Percentiles rank a stretch among this genome's conserved stretches.
phyloP scores from a whole-genome alignment of 2,888 invertebrate genomes.

The Hoplodrina blanda region DNA sequence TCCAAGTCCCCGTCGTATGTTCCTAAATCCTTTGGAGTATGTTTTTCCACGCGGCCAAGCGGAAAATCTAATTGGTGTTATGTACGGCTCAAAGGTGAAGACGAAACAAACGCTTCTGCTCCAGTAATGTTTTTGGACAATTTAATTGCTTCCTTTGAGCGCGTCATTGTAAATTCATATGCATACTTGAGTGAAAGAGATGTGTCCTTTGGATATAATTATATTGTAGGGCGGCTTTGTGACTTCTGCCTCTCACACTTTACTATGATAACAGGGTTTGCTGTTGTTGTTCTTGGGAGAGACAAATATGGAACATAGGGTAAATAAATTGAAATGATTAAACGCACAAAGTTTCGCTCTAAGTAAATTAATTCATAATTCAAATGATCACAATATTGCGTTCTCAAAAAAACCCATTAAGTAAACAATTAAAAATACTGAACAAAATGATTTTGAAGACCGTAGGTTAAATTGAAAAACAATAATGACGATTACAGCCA shows the following conservation, averaged over 20 bases:
- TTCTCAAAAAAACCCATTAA: not conserved
- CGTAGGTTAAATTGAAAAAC: conserved; percentile 33
- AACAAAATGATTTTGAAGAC: conserved; percentile 6
- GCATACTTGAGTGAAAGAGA: conserved; percentile 61
- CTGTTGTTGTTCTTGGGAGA: conserved; percentile 6
- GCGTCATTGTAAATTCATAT: conserved; percentile 61
- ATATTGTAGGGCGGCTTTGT: conserved; percentile 48
- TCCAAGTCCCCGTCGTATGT: conserved; percentile 65
- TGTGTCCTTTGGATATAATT: conserved; percentile 55
- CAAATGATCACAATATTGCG: not conserved
- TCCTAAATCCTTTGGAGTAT: conserved; percentile 69
- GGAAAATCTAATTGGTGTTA: conserved; percentile 82
- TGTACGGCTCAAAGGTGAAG: conserved; percentile 72
- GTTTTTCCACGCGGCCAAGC: conserved; percentile 79
- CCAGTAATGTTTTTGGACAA: conserved; percentile 71
- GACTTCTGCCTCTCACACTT: conserved; percentile 48
- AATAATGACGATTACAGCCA: conserved; percentile 67
- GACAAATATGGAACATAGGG: conserved; percentile 2
- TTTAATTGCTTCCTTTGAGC: conserved; percentile 75
- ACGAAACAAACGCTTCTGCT: conserved; percentile 69
- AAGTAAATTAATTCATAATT: no score
- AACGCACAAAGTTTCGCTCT: not conserved
- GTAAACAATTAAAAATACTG: not conserved
- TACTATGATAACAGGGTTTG: conserved; percentile 30
- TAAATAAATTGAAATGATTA: not conserved